Base-by-base conservation (phyloP, 2,888 invertebrate species). In the Acrocyrtus sp. region DNA sequence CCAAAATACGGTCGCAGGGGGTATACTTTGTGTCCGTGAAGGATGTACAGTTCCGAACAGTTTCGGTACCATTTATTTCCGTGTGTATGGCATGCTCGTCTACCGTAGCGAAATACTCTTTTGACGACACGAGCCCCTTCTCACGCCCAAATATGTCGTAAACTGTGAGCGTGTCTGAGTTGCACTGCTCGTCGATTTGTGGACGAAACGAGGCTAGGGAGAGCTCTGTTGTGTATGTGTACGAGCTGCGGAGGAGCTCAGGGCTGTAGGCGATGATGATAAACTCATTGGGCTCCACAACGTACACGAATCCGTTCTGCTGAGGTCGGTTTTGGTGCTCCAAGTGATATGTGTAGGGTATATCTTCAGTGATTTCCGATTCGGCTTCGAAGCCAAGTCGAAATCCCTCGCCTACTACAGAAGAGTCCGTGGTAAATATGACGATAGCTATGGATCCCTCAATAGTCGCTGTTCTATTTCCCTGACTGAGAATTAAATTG, bases 321-420 rank as follows among this genome's bases (percentile, higher is more conserved):
- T 22, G 39, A 2, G 56, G 56, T 17, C 22, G 39, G 41, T 56
- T 56, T 41, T 22, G 19, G 22, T 56, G 56, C 10, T 39, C 56
- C 17, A 56, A 21, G 41, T 41, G 19, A 22, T 41, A 56, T 5
- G 21, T 56, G 12, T 22, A 12, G 12, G 41, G 41, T 12, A 39
- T 21, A 10, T 39, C 15, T 6, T 19, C 2, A 19, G 39, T 21
- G 1, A 17, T 39, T 41, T 21, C 8, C 2, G 4, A n/a, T 15
- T 56, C 41, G 6, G 22, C 15, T 1, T 19, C 12, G 24, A 41
- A 56, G n/a, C 39, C 21, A 4, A 56, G 56, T 1, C 56, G 39
- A 26, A 67, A 67, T 2, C 67, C 67, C 17, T 57, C 48, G 2
- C 67, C 67, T 5, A 41, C 24, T 3, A 67, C 67, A 10, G 67